Percentiles rank a stretch among this genome's conserved stretches.
These are phyloP conservation scores for Andrena fulva DNA, from an alignment of 2,888 invertebrate genomes.

Conservation along the genomic window DNA sequence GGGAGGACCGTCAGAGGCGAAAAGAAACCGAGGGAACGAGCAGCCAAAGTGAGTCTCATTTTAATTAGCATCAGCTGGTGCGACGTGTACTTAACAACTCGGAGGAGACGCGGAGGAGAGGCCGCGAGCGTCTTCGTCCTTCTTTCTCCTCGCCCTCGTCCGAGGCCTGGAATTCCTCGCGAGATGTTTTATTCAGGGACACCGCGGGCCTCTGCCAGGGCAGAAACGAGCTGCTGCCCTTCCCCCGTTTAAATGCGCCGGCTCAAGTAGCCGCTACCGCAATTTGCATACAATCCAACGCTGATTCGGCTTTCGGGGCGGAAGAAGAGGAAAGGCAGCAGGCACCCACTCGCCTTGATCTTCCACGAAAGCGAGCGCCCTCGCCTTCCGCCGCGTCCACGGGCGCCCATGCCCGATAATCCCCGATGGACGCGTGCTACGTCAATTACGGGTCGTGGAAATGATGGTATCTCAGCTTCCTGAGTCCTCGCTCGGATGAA, in stretches of 20 bases:
- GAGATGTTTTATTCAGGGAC: conserved; percentile 84
- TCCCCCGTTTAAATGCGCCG: conserved; percentile 76
- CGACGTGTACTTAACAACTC: conserved; percentile 84
- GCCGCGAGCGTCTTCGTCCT: conserved; percentile 52
- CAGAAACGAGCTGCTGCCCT: conserved; percentile 72
- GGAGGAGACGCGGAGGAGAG: conserved; percentile 55
- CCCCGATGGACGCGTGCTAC: conserved; percentile 46
- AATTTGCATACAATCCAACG: conserved; percentile 84
- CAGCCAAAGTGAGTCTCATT: conserved; percentile 81
- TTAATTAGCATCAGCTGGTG: conserved; percentile 84
- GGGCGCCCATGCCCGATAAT: conserved; percentile 20
- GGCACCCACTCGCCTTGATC: conserved; percentile 54
- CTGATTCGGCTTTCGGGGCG: conserved; percentile 73
- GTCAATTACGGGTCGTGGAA: conserved; percentile 38
- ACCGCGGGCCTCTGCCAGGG: conserved; percentile 79
- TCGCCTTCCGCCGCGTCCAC: conserved; percentile 6
- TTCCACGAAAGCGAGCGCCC: conserved; percentile 31
- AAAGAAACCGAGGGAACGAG: conserved; percentile 70
- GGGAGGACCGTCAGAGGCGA: conserved; percentile 54
- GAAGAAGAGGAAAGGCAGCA: conserved; percentile 31
- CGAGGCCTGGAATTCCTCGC: conserved; percentile 80
- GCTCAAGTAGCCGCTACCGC: conserved; percentile 83
- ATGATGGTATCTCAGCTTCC: background rate
- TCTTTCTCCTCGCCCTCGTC: conserved; percentile 61
- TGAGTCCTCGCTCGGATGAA: background rate